phyloP scores from a whole-genome alignment of 2,113 vertebrate species.

The Sphaerodactylus townsendi region DNA sequence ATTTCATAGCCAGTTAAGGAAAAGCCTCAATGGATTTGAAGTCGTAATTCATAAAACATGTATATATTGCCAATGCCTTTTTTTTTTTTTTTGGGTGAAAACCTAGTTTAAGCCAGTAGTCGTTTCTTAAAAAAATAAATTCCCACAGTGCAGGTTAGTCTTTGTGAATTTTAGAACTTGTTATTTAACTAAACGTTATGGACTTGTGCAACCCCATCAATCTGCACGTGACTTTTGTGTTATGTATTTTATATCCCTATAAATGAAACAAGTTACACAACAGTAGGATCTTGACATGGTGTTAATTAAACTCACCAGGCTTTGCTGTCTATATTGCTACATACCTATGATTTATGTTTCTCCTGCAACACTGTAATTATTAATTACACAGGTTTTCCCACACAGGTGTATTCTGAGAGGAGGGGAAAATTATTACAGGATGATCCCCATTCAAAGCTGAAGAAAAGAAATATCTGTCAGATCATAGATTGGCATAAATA shows the following conservation, averaged over 20 bases:
- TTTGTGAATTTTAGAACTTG: constrained; percentile 15
- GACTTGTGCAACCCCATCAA: constrained; percentile 2
- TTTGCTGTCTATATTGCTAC: not conserved
- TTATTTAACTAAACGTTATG: constrained; percentile 21
- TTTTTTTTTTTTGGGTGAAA: constrained; percentile 24
- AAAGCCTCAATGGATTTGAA: constrained; percentile 37
- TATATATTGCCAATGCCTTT: constrained; percentile 27
- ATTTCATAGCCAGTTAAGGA: constrained; percentile 38
- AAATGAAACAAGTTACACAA: constrained; percentile 14
- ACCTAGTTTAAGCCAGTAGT: not conserved
- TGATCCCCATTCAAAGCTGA: not conserved
- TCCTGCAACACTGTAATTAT: not conserved
- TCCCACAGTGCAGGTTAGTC: constrained; percentile 13
- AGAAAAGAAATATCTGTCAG: not conserved
- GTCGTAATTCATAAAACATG: constrained; percentile 38
- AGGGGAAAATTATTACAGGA: not conserved
- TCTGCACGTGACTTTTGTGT: not conserved
- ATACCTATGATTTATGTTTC: not conserved
- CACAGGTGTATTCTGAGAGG: not conserved
- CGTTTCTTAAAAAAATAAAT: not conserved
- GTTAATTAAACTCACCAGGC: not conserved
- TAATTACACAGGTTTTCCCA: not conserved
- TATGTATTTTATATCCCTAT: not conserved
- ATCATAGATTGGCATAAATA: constrained; percentile 13
- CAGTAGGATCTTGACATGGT: not conserved